Conservation (phyloP, 2,888 invertebrate genomes). For the Atrina japonica region DNA sequence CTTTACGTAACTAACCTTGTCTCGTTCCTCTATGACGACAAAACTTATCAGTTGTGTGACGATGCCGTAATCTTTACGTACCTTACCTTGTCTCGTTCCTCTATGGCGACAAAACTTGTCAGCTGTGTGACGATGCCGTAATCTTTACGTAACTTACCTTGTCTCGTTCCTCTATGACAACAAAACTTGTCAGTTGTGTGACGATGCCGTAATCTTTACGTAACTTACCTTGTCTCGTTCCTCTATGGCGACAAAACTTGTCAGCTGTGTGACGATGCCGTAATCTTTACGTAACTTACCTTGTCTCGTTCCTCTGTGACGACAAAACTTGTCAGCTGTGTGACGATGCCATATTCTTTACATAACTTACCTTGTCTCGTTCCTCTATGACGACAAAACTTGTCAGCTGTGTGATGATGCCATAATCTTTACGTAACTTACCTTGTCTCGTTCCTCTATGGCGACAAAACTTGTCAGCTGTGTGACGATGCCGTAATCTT, state of each 20-base stretch:
- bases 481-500: conserved; percentile 78
- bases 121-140: conserved; percentile 79
- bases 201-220: conserved; percentile 46
- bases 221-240: conserved; percentile 74
- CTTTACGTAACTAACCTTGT: conserved; percentile 77
- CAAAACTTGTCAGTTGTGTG: conserved; percentile 80
- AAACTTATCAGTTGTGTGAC: conserved; percentile 80
- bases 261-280: conserved; percentile 79
- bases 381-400: conserved; percentile 80
- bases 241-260: conserved; percentile 80
- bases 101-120: conserved; percentile 80
- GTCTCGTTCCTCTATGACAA: conserved; percentile 79
- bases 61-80: background rate
- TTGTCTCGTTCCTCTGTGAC: conserved; percentile 79
- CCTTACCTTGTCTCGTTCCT: conserved; percentile 76
- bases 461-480: conserved; percentile 80
- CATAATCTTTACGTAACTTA: conserved; percentile 29
- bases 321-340: conserved; percentile 80
- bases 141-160: conserved; percentile 77
- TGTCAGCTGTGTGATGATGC: conserved; percentile 76
- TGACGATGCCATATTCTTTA: conserved; percentile 53
- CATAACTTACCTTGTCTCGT: conserved; percentile 69
- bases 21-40: conserved; percentile 79
- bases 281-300: conserved; percentile 78
- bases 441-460: conserved; percentile 78